Base-by-base conservation (phyloP, 2,113 vertebrate species). In the Zapornia atra region DNA sequence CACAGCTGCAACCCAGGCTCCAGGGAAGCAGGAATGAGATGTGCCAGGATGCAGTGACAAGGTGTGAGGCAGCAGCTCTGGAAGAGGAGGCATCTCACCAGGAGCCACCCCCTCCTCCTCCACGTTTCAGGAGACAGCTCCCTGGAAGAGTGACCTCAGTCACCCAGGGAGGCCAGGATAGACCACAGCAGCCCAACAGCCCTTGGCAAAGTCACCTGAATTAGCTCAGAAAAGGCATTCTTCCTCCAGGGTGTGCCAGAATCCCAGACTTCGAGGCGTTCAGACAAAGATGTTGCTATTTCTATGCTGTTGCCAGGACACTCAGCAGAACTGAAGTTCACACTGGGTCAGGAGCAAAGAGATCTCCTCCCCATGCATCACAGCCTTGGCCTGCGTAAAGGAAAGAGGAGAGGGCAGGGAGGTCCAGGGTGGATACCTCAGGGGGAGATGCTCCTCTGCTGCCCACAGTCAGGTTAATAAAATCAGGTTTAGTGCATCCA, bases 221-320 rank as follows among this genome's bases (percentile, higher is more conserved):
- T 80, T n/a, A 46, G 59, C 48, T 84, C 56, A 12, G 38, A 63
- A 28, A 69, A 61, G 54, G 36, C 88, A 89, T 83, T 77, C 60
- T 60, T 54, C 65, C 57, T 84, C 71, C 71, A 88, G 86, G 83
- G 88, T 94, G 89, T 94, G 93, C 83, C 83, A 91, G 61, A 92
- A 92, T 57, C 68, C 57, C 73, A 76, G 91, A 31, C 51, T 88
- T 84, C 2, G 48, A 86, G 17, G 86, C 40, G 31, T 8, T 75
- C 25, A 10, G 46, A 21, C 57, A 66, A 77, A 78, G 91, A 94
- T n/a, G 77, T 63, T 80, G 90, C 73, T 85, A 8, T 82, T 92
- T 48, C 82, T 40, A 7, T 9, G 34, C 73, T 38, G 69, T 84
- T 91, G 65, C 69, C 71, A 91, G 65, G 89, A 82, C 59, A 76